Evolutionary conservation across 2,797 vertebrate species (phyloP).

Genomic region (Pagetopsis macropterus): DNA sequence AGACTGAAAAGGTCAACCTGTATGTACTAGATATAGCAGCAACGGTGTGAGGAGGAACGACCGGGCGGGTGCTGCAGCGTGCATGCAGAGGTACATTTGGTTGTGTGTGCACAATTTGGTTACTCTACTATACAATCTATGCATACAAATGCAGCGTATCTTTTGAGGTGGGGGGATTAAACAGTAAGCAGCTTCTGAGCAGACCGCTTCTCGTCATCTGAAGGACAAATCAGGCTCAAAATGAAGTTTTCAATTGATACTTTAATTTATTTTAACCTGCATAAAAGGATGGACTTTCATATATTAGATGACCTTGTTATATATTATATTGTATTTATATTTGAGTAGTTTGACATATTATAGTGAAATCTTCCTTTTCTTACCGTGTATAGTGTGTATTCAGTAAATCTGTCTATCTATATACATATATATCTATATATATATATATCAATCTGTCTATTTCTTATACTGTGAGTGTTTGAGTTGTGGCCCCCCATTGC

Average conservation of each 20-base stretch:
- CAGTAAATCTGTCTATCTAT: no score
- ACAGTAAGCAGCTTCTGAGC: neutral
- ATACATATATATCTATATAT: no score
- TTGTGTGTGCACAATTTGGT: constrained; percentile 6
- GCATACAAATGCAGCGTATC: neutral
- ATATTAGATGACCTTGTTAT: neutral
- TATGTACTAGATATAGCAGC: constrained; percentile 51
- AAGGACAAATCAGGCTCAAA: neutral
- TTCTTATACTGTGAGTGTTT: constrained; percentile 12
- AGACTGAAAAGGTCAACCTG: constrained; percentile 69
- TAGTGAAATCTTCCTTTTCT: no score
- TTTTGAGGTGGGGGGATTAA: neutral
- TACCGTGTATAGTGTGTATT: no score
- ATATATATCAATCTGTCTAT: neutral
- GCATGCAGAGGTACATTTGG: constrained; percentile 20
- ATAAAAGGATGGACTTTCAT: neutral
- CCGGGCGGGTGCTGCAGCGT: constrained; percentile 1
- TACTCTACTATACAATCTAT: constrained; percentile 7
- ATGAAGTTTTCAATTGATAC: constrained; percentile 14
- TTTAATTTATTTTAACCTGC: neutral
- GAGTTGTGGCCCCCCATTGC: neutral
- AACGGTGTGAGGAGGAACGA: constrained; percentile 39
- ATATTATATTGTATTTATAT: no score
- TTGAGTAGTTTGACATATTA: no score
- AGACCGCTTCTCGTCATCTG: neutral